Base-by-base conservation (phyloP, 2,888 invertebrate genomes). In the Eucriotettix oculatus region DNA sequence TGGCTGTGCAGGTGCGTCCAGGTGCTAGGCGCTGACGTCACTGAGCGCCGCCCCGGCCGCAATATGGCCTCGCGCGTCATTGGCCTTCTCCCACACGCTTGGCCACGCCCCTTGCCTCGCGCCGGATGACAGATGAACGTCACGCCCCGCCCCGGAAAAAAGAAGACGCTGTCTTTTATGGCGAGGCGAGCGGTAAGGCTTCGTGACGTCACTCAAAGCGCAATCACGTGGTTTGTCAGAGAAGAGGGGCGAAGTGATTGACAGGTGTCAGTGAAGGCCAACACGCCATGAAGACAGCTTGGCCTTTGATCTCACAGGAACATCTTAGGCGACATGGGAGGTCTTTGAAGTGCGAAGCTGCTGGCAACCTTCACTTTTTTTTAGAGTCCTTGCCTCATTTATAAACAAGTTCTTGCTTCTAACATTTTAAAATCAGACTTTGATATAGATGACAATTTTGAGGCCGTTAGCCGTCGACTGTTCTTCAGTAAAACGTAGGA, bases 1-100 rank as follows among this genome's bases (percentile, higher is more conserved):
- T 48, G 48, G 48, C 14, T 48, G 14, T 14, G 48, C 48, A 59
- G 59, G 59, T 59, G 59, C 43, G 48, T 29, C 54, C 58, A 59
- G 44, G 54, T 53, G n/a, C 41, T 54, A 55, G 55, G 42, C 55
- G 42, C 16, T 60, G 43, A 56, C 60, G 57, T 56, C 60, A 56
- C 58, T 54, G 56, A 59, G 61, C 62, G 52, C 64, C 64, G 60
- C 64, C 64, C 61, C 56, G 56, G 57, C 61, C 59, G 60, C 64
- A 64, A 64, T 64, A 64, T 64, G 64, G 64, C 64, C 64, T 64
- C 61, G 58, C 55, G 56, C 59, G 60, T 56, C 60, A 64, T 64
- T 64, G 64, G 64, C 54, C 54, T 42, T 29, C 54, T 54, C 40
- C 54, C 60, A 57, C 52, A 53, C 52, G 54, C 52, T 41, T 16